These are phyloP conservation scores for Euthynnus affinis DNA, from an alignment of 2,797 vertebrate genomes.

Conservation along the genomic window DNA sequence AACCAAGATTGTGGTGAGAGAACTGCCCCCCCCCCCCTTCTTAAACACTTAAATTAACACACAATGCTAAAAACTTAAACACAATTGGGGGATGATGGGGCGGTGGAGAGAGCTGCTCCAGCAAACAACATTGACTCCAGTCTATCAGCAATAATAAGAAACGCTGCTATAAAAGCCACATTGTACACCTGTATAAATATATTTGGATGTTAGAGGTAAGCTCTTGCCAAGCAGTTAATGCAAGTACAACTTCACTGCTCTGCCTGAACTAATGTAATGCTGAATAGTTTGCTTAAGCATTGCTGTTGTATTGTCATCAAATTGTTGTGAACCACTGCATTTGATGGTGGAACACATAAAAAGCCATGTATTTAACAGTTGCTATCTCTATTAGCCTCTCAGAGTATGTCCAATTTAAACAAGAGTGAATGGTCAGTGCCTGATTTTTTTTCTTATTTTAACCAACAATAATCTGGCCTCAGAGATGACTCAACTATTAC, in stretches of 20 bases:
- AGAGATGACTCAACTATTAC: slow-evolving; percentile 33
- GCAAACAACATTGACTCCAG: background rate
- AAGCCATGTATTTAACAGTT: background rate
- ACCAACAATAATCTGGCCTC: slow-evolving; percentile 1
- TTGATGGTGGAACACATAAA: background rate
- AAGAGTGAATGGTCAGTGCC: background rate
- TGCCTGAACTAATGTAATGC: too few relatives aligned
- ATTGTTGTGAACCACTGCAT: background rate
- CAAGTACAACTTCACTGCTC: too few relatives aligned
- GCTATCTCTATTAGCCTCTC: background rate
- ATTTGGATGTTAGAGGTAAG: background rate
- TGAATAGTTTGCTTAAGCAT: background rate
- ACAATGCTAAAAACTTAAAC: background rate
- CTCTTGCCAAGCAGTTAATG: background rate
- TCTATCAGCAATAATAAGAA: too few relatives aligned
- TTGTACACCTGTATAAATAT: background rate
- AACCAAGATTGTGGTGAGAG: background rate
- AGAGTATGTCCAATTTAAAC: background rate
- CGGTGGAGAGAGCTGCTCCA: background rate
- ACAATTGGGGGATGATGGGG: background rate
- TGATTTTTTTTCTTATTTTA: slow-evolving; percentile 13
- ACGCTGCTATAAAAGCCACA: too few relatives aligned
- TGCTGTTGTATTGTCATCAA: background rate
- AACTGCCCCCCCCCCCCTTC: background rate
- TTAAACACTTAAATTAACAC: background rate